Conservation (phyloP, 1,140 invertebrate species). For the Chironomus tepperi region DNA sequence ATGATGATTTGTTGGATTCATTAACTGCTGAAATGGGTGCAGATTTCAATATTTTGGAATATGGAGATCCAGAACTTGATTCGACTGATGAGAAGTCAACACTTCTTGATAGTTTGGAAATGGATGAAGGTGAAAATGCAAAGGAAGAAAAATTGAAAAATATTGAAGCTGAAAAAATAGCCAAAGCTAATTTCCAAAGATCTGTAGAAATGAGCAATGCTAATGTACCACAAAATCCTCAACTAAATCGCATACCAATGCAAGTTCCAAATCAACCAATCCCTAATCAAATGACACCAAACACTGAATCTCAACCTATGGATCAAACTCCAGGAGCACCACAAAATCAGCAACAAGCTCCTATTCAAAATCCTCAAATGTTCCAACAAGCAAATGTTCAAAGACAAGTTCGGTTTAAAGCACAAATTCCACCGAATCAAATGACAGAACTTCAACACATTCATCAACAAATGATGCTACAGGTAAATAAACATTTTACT, state of each 20-base stretch:
- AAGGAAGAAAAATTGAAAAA: slow-evolving; percentile 50
- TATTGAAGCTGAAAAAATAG: neutral
- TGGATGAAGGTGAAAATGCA: slow-evolving; percentile 57
- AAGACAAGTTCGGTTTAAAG: slow-evolving; percentile 24
- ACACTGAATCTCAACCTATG: neutral
- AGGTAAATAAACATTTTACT: slow-evolving; percentile 31
- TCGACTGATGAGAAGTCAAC: slow-evolving; percentile 65
- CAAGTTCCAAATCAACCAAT: slow-evolving; percentile 25
- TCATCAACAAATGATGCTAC: slow-evolving; percentile 40
- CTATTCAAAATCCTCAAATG: slow-evolving; percentile 26
- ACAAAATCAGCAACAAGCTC: slow-evolving; percentile 24
- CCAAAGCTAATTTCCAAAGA: neutral
- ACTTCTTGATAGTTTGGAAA: slow-evolving; percentile 65
- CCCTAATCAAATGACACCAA: neutral
- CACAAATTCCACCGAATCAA: slow-evolving; percentile 24
- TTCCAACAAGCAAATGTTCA: slow-evolving; percentile 26
- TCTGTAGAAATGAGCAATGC: neutral
- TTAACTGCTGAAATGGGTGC: slow-evolving; percentile 75
- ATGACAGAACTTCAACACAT: slow-evolving; percentile 33
- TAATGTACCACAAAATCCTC: neutral
- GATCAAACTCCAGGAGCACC: neutral
- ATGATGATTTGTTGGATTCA: slow-evolving; percentile 68
- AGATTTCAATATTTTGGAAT: slow-evolving; percentile 92
- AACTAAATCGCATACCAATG: slow-evolving; percentile 26
- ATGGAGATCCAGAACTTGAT: slow-evolving; percentile 89